Evolutionary conservation across 2,888 invertebrate species (phyloP), one percentile per base, ranked within the genome.

Genomic region (Rotaria magnacalcarata): DNA sequence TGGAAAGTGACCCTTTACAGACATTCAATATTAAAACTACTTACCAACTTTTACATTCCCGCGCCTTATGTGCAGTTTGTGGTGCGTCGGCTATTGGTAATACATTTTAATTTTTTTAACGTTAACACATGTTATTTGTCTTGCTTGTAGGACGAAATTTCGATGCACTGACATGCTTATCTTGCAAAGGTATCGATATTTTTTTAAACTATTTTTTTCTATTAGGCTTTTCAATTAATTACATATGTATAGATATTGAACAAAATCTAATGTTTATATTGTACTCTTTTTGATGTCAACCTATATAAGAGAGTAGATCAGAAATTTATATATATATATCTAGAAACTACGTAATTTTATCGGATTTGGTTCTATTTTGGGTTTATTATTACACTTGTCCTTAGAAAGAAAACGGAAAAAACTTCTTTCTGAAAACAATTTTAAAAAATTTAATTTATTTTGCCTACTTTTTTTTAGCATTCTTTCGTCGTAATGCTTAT

Each of bases 151-250:
- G 67, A 34, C 16, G 67, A 16, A 67, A 67, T 67, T 67, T 67
- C 10, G 67, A 67, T 67, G 67, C 67, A 67, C 34, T 67, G 67
- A 67, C 67, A 41, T 67, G 67, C 16, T 41, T 67, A 67, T 67
- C 67, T 7, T 67, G 67, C 14, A 67, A 67, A 67, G 67, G 67
- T 67, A 67, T 19, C 0, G 34, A 41, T 34, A 19, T 67, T 67
- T 34, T 34, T 34, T 34, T 34, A 67, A 2, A 5, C 27, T 16
- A 34, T 5, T 0, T 56, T 56, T 56, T 8, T 24, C 24, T 24
- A 56, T 24, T 50, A 1, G 14, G 34, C 34, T 56, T 56, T 24
- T 7, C 2, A 56, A 5, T 56, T 50, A 5, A 50, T 24, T 56
- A 24, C 24, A 7, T 24, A 14, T 16, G 0, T 24, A 21, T 24